phyloP scores from a whole-genome alignment of 1,140 invertebrate genomes.

The Drosophila oshimai region DNA sequence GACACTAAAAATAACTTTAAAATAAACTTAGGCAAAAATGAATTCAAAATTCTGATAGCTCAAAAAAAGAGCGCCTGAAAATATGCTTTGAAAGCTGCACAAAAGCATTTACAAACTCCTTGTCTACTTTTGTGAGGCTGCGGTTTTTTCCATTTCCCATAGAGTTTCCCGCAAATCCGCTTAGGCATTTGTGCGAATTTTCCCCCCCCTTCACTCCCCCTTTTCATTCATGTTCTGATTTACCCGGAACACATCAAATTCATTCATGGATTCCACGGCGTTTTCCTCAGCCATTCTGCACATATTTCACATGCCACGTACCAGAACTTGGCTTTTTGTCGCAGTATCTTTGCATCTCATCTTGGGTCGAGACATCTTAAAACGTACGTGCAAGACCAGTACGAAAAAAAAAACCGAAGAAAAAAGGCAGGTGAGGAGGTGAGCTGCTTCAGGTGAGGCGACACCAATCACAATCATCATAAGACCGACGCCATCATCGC shows the following conservation, averaged over 20 bases:
- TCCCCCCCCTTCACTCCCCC: background rate
- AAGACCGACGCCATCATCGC: slow-evolving; percentile 51
- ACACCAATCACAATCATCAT: slow-evolving; percentile 80
- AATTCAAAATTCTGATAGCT: background rate
- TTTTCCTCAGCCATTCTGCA: slow-evolving; percentile 21
- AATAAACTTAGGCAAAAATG: background rate
- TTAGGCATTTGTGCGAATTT: slow-evolving; percentile 3
- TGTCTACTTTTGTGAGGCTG: slow-evolving; percentile 13
- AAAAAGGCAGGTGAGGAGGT: slow-evolving; percentile 1
- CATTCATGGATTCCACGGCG: slow-evolving; percentile 69
- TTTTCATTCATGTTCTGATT: slow-evolving; percentile 19
- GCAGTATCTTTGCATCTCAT: slow-evolving; percentile 27
- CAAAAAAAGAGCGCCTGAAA: background rate
- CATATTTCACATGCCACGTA: slow-evolving; percentile 63
- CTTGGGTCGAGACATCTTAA: slow-evolving; percentile 18
- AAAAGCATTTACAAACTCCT: background rate
- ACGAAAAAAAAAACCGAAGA: background rate
- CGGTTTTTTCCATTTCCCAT: background rate
- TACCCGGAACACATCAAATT: slow-evolving; percentile 34
- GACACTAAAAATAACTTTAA: background rate
- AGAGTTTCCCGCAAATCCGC: background rate
- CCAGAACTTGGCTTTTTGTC: slow-evolving; percentile 33
- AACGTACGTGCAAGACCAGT: slow-evolving; percentile 61
- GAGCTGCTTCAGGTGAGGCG: slow-evolving; percentile 54
- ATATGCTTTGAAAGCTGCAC: background rate